Base-by-base conservation (phyloP, 2,113 vertebrate genomes). In the Cinclus cinclus region DNA sequence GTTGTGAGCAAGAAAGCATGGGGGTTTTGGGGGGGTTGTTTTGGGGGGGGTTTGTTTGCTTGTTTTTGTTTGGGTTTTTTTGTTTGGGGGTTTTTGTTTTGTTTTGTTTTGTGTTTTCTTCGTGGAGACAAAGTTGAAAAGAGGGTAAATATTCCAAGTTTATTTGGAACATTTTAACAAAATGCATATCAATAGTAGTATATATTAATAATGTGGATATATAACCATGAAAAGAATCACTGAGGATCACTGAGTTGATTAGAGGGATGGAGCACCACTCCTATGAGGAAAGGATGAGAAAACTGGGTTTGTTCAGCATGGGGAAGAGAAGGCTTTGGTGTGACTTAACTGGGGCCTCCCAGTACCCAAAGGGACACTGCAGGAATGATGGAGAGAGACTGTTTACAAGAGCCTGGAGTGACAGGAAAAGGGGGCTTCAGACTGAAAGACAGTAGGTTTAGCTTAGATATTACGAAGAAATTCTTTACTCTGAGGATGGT, bases 171-270 rank as follows among this genome's bases (percentile, higher is more conserved):
- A 27, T n/a, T 63, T 21, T 28, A 56, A 21, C 35, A 16, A 7
- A 37, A 17, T 25, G 41, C 0, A 0, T 22, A 22, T 42, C 10
- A 88, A 6, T 33, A 23, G 11, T 33, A 35, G n/a, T 22, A 31
- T 35, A 25, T 56, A 18, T 41, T 86, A 33, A 44, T 44, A 19
- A 69, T 52, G 6, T 69, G 33, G 27, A 23, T 52, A 23, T 23
- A 28, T 13, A 33, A 44, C 33, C 19, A 13, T 8, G 2, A 13
- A 59, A 12, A 18, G 18, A 24, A 23, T 67, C n/a, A n/a, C n/a
- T n/a, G 19, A 74, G 7, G n/a, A 44, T n/a, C 46, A 74, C 68
- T 31, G 62, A 52, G 7, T 33, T 52, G 37, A 59, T 82, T 10
- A 75, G 53, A 82, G 27, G 15, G 24, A 44, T 39, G 28, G 23